Conservation (phyloP, 2,113 vertebrate species). For the Chionodraco myersi region DNA sequence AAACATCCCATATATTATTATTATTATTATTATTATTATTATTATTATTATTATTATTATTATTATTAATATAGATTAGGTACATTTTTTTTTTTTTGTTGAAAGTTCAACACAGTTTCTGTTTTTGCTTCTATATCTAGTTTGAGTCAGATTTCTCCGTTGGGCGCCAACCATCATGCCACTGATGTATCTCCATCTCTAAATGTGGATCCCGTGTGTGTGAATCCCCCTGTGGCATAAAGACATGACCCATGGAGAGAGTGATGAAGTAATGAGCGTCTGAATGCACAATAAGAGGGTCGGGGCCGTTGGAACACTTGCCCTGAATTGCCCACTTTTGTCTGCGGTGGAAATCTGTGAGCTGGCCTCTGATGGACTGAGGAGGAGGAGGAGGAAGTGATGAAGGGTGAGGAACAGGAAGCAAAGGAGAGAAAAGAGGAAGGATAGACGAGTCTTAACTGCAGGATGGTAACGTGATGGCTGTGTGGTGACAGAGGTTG, state of each 20-base stretch:
- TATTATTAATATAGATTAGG: too few species aligned
- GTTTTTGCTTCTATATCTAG: too few species aligned
- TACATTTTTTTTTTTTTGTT: too few species aligned
- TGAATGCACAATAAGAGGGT: constrained; percentile 31
- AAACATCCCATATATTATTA: too few species aligned
- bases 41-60: too few species aligned
- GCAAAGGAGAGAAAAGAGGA: not conserved
- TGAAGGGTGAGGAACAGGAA: not conserved
- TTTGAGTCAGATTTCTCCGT: too few species aligned
- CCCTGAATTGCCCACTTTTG: constrained; percentile 22
- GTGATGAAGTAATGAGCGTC: constrained; percentile 33
- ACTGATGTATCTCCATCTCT: not conserved
- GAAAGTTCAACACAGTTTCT: too few species aligned
- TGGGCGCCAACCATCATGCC: not conserved
- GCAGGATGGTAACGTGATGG: not conserved
- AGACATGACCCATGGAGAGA: constrained; percentile 1
- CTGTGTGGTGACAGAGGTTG: not conserved
- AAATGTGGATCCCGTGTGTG: constrained; percentile 7
- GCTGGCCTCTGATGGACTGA: constrained; percentile 27
- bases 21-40: too few species aligned
- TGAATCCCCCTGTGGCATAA: constrained; percentile 12
- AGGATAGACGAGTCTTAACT: not conserved
- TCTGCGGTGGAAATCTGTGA: constrained; percentile 1
- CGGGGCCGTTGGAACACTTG: constrained; percentile 28
- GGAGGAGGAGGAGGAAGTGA: not conserved